A percentile compares a stretch with the other conserved stretches of the same genome.
Evolutionary conservation across 1,140 invertebrate genomes (phyloP).

Genomic region (Hirudo medicinalis): DNA sequence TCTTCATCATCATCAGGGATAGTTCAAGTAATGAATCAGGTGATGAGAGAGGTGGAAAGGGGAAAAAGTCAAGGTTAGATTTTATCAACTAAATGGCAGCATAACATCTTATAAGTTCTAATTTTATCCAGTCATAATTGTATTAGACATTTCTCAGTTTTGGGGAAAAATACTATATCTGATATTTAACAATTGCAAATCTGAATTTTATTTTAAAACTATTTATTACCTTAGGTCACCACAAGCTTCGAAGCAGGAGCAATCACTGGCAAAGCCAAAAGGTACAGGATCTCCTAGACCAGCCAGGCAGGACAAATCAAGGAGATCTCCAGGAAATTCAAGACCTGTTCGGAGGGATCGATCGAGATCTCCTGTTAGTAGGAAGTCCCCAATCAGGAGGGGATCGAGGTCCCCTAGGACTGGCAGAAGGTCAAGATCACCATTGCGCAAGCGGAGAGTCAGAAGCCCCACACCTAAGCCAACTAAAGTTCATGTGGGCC

Average conservation of each 20-base stretch:
- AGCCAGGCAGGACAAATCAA: neutral
- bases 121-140: too few relatives aligned
- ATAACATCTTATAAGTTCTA: too few relatives aligned
- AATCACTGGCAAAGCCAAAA: constrained; percentile 3
- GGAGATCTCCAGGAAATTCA: neutral
- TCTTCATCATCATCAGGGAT: constrained; percentile 6
- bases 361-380: neutral
- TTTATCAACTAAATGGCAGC: too few relatives aligned
- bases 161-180: too few relatives aligned
- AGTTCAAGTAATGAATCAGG: constrained; percentile 7
- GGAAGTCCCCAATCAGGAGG: constrained; percentile 1
- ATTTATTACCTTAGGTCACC: neutral
- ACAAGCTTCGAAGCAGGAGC: neutral
- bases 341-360: neutral
- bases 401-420: constrained; percentile 11
- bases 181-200: too few relatives aligned
- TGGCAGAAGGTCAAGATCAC: constrained; percentile 22
- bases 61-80: neutral
- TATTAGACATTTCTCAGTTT: too few relatives aligned
- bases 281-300: neutral
- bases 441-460: constrained; percentile 18
- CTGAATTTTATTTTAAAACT: too few relatives aligned
- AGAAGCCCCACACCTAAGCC: constrained; percentile 21
- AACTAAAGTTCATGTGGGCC: constrained; percentile 57
- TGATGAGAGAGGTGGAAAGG: neutral